Evolutionary conservation across 1,140 invertebrate species (phyloP).

Genomic region (Lasaia peninsularis): DNA sequence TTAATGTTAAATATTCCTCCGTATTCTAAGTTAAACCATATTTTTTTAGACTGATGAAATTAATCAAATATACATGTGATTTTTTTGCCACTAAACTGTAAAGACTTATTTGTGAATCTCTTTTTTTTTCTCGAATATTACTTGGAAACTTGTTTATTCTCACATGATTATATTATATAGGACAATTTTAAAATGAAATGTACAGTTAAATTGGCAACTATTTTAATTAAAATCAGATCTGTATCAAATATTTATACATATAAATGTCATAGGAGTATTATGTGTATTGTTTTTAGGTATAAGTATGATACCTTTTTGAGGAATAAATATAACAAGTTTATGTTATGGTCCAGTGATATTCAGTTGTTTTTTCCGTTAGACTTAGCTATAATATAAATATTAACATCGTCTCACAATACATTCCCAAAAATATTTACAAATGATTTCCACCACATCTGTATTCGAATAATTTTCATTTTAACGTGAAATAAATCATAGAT

Average conservation of each 20-base stretch:
- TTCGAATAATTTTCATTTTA: too few relatives aligned
- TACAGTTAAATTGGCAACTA: background rate
- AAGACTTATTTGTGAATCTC: constrained; percentile 24
- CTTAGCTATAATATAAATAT: background rate
- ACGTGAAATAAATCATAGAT: too few relatives aligned
- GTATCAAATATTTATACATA: background rate
- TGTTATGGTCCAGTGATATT: background rate
- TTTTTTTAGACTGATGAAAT: background rate
- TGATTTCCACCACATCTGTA: background rate
- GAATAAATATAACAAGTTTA: background rate
- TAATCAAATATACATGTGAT: background rate
- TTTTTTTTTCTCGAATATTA: constrained; percentile 12
- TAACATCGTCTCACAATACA: background rate
- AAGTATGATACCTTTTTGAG: background rate
- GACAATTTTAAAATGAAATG: background rate
- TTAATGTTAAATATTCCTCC: constrained; percentile 23
- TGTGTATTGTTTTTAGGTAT: background rate
- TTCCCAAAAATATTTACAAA: background rate
- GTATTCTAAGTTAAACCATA: constrained; percentile 3
- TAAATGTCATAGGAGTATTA: background rate
- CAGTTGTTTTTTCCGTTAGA: background rate
- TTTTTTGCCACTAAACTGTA: background rate
- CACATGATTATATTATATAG: background rate
- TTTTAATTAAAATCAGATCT: background rate
- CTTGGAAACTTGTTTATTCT: constrained; percentile 6